Base-by-base conservation (phyloP, 2,888 invertebrate genomes). In the Cerceris rybyensis region DNA sequence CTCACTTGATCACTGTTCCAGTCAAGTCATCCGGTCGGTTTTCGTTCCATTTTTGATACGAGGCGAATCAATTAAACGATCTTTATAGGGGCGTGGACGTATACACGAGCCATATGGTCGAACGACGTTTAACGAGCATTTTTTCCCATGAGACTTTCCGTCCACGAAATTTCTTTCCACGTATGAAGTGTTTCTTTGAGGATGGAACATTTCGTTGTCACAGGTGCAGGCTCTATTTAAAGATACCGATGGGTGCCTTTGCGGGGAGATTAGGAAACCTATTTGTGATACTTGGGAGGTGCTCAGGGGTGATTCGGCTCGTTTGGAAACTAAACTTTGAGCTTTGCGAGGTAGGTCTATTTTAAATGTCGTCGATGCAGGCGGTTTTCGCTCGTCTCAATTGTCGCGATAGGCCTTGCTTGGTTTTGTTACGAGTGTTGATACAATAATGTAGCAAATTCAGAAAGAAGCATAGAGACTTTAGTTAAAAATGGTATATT, bases 41-140 rank as follows among this genome's bases (percentile, higher is more conserved):
- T 68, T 70, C 77, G 76, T 79, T 67, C 80, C 78, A 63, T 58
- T 71, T 75, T 80, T 73, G 81, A 77, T 43, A 70, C 64, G 67
- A 69, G 66, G 50, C 70, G 79, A 76, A 85, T 85, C 83, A 82
- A 85, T 83, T 85, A 82, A 80, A 78, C 55, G 67, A 74, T 72
- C 59, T 70, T 83, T 78, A 83, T 67, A 58, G 70, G 76, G 74
- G 77, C 59, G 52, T 43, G 39, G 46, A 28, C 54, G 54, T 28
- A 28, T 16, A 13, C 54, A 42, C 60, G 54, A 46, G 16, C 73
- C 75, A 72, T 81, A 64, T 78, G 81, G 57, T n/a, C 41, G 49
- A 58, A 39, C 50, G 80, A 78, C 28, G 28, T 28, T 28, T 28
- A 28, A 28, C 28, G 28, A 28, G 28, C 28, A 28, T 28, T 28